Percentiles rank a stretch among this genome's conserved stretches.
Evolutionary conservation across 2,888 invertebrate species (phyloP).

Genomic region (Aphidius colemani): DNA sequence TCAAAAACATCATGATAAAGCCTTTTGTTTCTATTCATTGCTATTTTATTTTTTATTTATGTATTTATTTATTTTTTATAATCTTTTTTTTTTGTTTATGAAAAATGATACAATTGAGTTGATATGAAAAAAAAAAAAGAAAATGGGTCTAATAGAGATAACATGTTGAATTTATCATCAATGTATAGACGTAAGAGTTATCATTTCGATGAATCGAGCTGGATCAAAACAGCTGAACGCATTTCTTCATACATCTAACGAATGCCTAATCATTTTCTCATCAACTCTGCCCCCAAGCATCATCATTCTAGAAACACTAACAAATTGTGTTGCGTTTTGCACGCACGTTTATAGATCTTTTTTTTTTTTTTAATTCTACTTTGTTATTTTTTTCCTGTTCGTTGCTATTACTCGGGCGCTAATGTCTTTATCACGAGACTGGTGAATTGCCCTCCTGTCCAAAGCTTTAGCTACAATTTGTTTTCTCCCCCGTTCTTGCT

Average conservation of each 20-base stretch:
- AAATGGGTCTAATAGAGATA: slow-evolving; percentile 24
- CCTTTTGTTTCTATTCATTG: not conserved
- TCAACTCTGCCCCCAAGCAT: slow-evolving; percentile 38
- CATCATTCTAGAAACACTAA: slow-evolving; percentile 2
- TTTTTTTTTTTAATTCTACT: slow-evolving; percentile 21
- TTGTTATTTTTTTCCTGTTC: slow-evolving; percentile 28
- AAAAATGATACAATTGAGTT: slow-evolving; percentile 14
- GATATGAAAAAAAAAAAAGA: not conserved
- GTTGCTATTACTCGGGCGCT: slow-evolving; percentile 32
- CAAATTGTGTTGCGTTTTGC: slow-evolving; percentile 43
- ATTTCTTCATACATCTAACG: slow-evolving; percentile 16
- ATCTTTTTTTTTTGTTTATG: not conserved
- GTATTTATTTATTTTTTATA: slow-evolving; percentile 14
- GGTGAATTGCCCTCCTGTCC: slow-evolving; percentile 29
- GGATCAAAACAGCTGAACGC: slow-evolving; percentile 35
- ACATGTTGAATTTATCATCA: slow-evolving; percentile 31
- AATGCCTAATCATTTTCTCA: slow-evolving; percentile 50
- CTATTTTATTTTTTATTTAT: slow-evolving; percentile 12
- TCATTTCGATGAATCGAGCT: slow-evolving; percentile 29
- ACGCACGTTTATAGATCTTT: slow-evolving; percentile 39
- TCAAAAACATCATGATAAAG: not conserved
- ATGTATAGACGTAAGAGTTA: slow-evolving; percentile 29
- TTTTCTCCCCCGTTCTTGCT: slow-evolving; percentile 14
- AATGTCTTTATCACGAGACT: slow-evolving; percentile 52
- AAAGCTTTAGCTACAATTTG: slow-evolving; percentile 35